Conservation (phyloP, 2,888 invertebrate species). For the Octonoba sinensis region DNA sequence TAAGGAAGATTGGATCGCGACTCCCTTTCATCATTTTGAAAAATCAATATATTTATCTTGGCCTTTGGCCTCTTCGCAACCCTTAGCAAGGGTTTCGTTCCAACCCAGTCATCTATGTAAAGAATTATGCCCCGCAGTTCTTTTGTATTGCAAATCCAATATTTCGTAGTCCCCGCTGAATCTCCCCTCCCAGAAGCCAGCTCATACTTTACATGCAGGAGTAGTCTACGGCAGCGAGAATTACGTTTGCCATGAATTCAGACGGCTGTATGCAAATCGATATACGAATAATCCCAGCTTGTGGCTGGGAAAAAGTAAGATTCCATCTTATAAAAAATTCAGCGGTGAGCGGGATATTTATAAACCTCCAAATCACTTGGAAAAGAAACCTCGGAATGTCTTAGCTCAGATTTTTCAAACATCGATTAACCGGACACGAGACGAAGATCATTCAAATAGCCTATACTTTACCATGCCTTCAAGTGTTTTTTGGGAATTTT, state of each 20-base stretch:
- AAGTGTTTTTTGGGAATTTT: too few species aligned
- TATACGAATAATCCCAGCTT: slow-evolving; percentile 1
- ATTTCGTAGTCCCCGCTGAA: slow-evolving; percentile 3
- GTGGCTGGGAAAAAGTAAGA: not conserved
- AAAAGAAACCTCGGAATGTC: too few species aligned
- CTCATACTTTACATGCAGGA: slow-evolving; percentile 12
- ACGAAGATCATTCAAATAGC: not conserved
- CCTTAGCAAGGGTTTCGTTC: not conserved
- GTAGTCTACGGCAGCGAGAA: not conserved
- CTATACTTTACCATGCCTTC: too few species aligned
- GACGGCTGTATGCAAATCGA: slow-evolving; percentile 1
- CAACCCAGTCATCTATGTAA: slow-evolving; percentile 5
- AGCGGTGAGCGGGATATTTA: not conserved
- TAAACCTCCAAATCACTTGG: slow-evolving; percentile 1
- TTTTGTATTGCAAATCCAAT: slow-evolving; percentile 23
- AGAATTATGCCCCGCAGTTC: slow-evolving; percentile 9
- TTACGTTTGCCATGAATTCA: slow-evolving; percentile 5
- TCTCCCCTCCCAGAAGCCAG: not conserved
- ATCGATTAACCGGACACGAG: not conserved
- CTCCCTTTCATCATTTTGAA: not conserved
- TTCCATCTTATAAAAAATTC: not conserved
- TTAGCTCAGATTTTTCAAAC: not conserved
- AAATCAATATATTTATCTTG: slow-evolving; percentile 30
- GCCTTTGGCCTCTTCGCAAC: slow-evolving; percentile 9
- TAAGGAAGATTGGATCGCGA: too few species aligned